Evolutionary conservation across 2,797 vertebrate species (phyloP).

Genomic region (Hephaestus fuliginosus): DNA sequence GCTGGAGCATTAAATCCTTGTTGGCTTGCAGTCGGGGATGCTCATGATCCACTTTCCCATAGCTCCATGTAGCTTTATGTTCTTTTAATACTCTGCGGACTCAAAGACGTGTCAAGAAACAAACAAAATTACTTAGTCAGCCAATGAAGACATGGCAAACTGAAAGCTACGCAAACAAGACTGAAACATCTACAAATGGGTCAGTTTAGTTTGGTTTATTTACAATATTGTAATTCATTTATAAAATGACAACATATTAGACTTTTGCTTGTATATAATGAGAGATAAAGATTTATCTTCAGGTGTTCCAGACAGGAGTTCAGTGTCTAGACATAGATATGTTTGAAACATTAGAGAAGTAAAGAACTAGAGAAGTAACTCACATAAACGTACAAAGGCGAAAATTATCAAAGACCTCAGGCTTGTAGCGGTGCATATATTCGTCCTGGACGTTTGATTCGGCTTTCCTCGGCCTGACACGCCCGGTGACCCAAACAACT

Average conservation of each 20-base stretch:
- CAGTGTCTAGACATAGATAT: not conserved
- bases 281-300: no score
- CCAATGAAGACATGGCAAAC: not conserved
- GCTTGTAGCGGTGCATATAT: no score
- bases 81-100: not conserved
- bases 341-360: not conserved
- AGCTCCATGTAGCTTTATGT: not conserved
- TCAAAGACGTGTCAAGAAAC: not conserved
- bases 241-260: not conserved
- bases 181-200: not conserved
- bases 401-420: no score
- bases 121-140: not conserved
- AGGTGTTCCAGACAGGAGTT: not conserved
- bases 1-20: slow-evolving; percentile 26
- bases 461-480: no score
- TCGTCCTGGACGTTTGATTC: no score
- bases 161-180: not conserved
- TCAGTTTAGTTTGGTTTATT: not conserved
- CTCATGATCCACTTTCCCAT: not conserved
- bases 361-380: not conserved
- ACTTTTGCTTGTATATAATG: not conserved
- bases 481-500: no score
- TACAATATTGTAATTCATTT: not conserved
- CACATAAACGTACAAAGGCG: not conserved
- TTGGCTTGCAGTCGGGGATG: slow-evolving; percentile 7